A percentile compares a stretch with the other conserved stretches of the same genome.
Conservation (phyloP, 2,797 vertebrate genomes). For the Gymnocypris eckloni region DNA sequence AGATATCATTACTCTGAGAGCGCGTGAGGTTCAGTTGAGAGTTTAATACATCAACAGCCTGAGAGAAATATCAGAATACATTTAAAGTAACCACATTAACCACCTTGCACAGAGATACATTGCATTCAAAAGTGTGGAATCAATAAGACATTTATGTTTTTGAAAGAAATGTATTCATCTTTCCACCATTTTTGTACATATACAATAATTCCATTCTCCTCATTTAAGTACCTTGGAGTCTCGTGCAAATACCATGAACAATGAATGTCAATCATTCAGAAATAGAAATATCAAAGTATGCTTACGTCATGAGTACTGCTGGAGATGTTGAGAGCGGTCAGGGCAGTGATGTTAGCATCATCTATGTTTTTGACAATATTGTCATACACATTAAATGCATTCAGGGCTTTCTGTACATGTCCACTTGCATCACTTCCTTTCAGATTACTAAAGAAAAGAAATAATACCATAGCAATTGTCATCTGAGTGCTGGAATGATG, state of each 20-base stretch:
- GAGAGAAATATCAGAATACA: slow-evolving; percentile 50
- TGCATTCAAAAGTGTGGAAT: background rate
- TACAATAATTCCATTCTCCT: background rate
- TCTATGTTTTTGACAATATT: slow-evolving; percentile 87
- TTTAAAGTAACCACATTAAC: background rate
- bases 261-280: background rate
- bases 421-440: slow-evolving; percentile 88
- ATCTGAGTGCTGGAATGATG: background rate
- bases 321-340: slow-evolving; percentile 82
- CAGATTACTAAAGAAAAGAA: slow-evolving; percentile 79
- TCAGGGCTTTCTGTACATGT: slow-evolving; percentile 91
- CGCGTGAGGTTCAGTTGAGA: slow-evolving; percentile 83
- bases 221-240: background rate
- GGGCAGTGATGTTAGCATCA: slow-evolving; percentile 85
- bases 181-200: background rate
- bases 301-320: slow-evolving; percentile 85
- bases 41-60: slow-evolving; percentile 86
- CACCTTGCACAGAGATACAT: background rate
- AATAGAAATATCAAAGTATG: background rate
- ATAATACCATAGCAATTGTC: background rate
- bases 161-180: background rate
- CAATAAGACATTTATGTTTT: background rate
- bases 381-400: slow-evolving; percentile 94
- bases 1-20: slow-evolving; percentile 81
- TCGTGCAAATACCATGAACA: background rate